Percentiles rank a stretch among this genome's conserved stretches.
Conservation (phyloP, 2,888 invertebrate genomes). For the Hypena proboscidalis region DNA sequence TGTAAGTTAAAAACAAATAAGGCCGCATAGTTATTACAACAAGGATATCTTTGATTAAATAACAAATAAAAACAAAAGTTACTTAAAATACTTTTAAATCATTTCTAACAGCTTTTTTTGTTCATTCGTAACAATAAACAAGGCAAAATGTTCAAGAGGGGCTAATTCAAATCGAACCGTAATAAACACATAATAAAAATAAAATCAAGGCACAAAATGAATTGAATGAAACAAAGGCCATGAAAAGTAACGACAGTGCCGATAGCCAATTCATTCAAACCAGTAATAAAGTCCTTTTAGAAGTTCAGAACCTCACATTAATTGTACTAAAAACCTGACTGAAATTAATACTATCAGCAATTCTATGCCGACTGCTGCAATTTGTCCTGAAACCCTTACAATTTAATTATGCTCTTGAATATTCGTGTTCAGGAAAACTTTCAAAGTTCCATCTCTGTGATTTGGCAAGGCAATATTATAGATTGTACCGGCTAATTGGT, state of each 20-base stretch:
- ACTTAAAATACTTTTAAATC: too few species aligned
- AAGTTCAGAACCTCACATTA: conserved; percentile 54
- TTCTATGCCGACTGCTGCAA: conserved; percentile 54
- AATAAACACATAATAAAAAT: conserved; percentile 31
- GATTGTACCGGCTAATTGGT: conserved; percentile 56
- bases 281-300: conserved; percentile 57
- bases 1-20: too few species aligned
- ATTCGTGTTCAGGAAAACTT: conserved; percentile 52
- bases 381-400: conserved; percentile 65
- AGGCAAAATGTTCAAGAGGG: not conserved
- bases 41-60: too few species aligned
- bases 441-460: conserved; percentile 49
- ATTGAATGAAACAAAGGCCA: conserved; percentile 51
- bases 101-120: too few species aligned
- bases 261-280: conserved; percentile 58
- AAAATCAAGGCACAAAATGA: conserved; percentile 37
- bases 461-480: conserved; percentile 55
- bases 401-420: conserved; percentile 64
- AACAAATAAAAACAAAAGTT: too few species aligned
- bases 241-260: conserved; percentile 53
- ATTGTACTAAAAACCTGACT: conserved; percentile 61
- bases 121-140: too few species aligned
- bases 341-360: conserved; percentile 65
- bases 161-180: not conserved
- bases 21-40: too few species aligned